These are phyloP conservation scores for Drosophila picticornis DNA, from an alignment of 2,888 invertebrate genomes.

Conservation along the genomic window DNA sequence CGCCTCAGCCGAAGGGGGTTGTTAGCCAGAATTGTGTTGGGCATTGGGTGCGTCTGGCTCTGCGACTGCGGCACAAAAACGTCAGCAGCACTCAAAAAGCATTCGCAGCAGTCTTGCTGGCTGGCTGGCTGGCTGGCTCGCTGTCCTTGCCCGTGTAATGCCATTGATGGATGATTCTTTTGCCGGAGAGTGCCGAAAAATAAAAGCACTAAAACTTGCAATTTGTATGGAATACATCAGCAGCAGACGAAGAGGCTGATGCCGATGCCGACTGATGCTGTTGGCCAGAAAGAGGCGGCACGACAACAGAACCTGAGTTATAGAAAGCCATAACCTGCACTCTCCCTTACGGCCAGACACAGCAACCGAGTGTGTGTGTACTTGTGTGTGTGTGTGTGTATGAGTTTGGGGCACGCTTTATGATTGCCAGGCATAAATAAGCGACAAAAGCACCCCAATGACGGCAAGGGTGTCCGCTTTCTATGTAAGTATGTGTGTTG, in stretches of 20 bases:
- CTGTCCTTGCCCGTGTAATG: slow-evolving; percentile 71
- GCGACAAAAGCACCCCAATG: slow-evolving; percentile 76
- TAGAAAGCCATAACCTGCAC: slow-evolving; percentile 80
- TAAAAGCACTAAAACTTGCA: slow-evolving; percentile 79
- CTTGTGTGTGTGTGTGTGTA: slow-evolving; percentile 17
- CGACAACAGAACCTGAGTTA: slow-evolving; percentile 68
- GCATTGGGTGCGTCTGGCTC: slow-evolving; percentile 48
- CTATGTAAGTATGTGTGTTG: slow-evolving; percentile 9
- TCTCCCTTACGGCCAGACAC: slow-evolving; percentile 50
- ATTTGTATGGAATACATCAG: slow-evolving; percentile 81
- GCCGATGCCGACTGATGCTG: slow-evolving; percentile 20
- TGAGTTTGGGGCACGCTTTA: slow-evolving; percentile 68
- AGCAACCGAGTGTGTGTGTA: background rate
- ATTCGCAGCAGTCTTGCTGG: slow-evolving; percentile 43
- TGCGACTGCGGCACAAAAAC: slow-evolving; percentile 83
- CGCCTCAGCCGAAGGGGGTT: slow-evolving; percentile 47
- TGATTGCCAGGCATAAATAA: slow-evolving; percentile 80
- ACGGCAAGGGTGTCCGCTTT: slow-evolving; percentile 56
- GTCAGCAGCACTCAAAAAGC: slow-evolving; percentile 79
- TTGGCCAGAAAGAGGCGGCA: slow-evolving; percentile 70
- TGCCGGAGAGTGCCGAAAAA: slow-evolving; percentile 63
- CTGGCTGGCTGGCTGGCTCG: slow-evolving; percentile 24
- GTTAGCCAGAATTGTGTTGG: slow-evolving; percentile 30
- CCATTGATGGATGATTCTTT: slow-evolving; percentile 83
- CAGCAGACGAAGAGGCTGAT: slow-evolving; percentile 42